Evolutionary conservation across 2,113 vertebrate species (phyloP), one percentile per base, ranked within the genome.

Genomic region (Macaca nemestrina): DNA sequence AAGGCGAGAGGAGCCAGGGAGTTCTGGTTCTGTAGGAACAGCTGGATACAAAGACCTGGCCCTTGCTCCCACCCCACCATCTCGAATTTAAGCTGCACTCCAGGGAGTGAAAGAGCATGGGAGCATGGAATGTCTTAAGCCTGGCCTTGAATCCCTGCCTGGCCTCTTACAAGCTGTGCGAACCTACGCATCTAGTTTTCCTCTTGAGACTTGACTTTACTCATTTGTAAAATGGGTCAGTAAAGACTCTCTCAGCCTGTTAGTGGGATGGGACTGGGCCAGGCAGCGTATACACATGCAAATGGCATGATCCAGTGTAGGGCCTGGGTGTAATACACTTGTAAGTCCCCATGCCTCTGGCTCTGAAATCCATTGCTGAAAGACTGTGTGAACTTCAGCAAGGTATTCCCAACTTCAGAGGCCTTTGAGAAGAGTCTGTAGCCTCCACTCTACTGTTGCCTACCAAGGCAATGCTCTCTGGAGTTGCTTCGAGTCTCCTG

Each of bases 221-320:
- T 73, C 72, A 61, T 52, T 85, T 61, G 30, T 38, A 40, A 90
- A 73, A 75, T 90, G 83, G 67, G 35, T 16, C 73, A 4, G 17
- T 43, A n/a, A 59, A 67, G 93, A 40, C 14, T 73, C n/a, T 72
- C 8, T 78, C 40, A 38, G 2, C 23, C 18, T 18, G 83, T 57
- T 20, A 0, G 12, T 43, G 45, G 55, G 27, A 20, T 27, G n/a
- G 68, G 32, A 4, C n/a, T 27, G 61, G 48, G 4, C 4, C 20
- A 72, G 64, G 48, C 23, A 14, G 6, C 73, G 82, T 23, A 16
- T 25, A n/a, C 0, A 0, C 45, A 3, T 0, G 1, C 7, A 1
- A 32, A 32, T 93, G 12, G 52, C 35, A 23, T 25, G 43, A n/a
- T 25, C 70, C 30, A 1, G 3, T 0, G 14, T 10, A 43, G 22